Evolutionary conservation across 2,797 vertebrate genomes (phyloP).

Genomic region (Coluber constrictor): DNA sequence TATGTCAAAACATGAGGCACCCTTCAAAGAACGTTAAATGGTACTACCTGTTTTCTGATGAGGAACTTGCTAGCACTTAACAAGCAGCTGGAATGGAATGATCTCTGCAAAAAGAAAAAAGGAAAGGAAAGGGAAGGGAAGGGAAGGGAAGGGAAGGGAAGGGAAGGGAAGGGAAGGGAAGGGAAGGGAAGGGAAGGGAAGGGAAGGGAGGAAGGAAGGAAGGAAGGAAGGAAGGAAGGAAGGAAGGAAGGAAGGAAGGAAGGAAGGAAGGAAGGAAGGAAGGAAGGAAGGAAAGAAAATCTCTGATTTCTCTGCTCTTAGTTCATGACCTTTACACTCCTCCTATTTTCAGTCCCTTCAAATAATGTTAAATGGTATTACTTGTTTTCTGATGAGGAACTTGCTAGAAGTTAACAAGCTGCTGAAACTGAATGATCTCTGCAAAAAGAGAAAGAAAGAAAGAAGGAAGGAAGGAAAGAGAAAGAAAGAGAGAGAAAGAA

Average conservation of each 20-base stretch:
- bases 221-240: neutral
- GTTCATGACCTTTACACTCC: no score
- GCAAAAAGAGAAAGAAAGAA: neutral
- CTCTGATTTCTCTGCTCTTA: no score
- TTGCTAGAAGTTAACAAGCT: no score
- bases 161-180: neutral
- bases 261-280: neutral
- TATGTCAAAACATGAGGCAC: conserved; percentile 18
- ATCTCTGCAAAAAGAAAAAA: neutral
- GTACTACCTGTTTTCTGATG: conserved; percentile 3
- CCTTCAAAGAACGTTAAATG: conserved; percentile 30
- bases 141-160: no score
- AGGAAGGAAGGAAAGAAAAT: no score
- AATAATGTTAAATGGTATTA: neutral
- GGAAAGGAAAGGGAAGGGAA: neutral
- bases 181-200: no score
- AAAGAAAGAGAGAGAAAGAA: no score
- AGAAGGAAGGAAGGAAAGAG: neutral
- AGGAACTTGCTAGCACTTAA: neutral
- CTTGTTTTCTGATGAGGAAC: no score
- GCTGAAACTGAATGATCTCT: no score
- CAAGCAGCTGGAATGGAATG: neutral
- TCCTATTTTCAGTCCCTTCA: conserved; percentile 5
- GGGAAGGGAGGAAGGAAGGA: neutral
- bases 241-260: rapidly evolving